Evolutionary conservation across 2,888 invertebrate species (phyloP).

Genomic region (Melieria crassipennis): DNA sequence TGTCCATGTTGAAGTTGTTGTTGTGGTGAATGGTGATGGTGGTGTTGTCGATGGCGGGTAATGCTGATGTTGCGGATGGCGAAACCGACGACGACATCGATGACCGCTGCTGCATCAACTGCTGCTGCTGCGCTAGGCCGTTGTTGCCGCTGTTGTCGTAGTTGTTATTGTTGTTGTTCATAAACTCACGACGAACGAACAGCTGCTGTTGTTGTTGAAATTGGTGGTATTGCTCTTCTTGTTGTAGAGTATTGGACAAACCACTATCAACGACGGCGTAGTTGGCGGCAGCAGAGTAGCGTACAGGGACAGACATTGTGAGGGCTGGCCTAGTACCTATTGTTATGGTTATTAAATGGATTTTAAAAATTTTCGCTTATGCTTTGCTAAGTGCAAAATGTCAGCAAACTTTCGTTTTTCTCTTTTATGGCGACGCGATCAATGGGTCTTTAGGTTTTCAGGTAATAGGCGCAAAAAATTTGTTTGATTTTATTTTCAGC

Average conservation of each 20-base stretch:
- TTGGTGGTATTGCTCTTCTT: conserved; percentile 62
- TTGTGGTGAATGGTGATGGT: conserved; percentile 33
- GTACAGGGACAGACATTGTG: conserved; percentile 68
- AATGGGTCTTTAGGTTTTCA: conserved; percentile 30
- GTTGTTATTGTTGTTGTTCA: conserved; percentile 43
- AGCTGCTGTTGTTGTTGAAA: conserved; percentile 50
- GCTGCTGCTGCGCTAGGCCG: conserved; percentile 57
- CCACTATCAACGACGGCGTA: conserved; percentile 65
- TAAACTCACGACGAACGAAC: conserved; percentile 45
- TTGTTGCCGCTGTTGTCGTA: conserved; percentile 52
- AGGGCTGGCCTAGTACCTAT: conserved; percentile 68
- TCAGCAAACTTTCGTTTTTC: conserved; percentile 44
- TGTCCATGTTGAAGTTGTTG: conserved; percentile 38
- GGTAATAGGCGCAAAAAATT: conserved; percentile 42
- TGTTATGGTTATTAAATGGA: conserved; percentile 12
- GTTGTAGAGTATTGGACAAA: conserved; percentile 63
- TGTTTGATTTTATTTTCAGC: conserved; percentile 63
- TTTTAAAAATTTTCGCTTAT: conserved; percentile 17
- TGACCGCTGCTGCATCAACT: conserved; percentile 64
- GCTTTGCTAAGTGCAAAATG: conserved; percentile 25
- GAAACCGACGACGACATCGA: conserved; percentile 59
- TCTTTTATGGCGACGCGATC: conserved; percentile 1
- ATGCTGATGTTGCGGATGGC: conserved; percentile 43
- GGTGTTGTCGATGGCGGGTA: conserved; percentile 30
- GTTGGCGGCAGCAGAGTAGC: conserved; percentile 66